These are phyloP conservation scores for Pluvialis apricaria DNA, from an alignment of 2,113 vertebrate genomes.

Conservation along the genomic window DNA sequence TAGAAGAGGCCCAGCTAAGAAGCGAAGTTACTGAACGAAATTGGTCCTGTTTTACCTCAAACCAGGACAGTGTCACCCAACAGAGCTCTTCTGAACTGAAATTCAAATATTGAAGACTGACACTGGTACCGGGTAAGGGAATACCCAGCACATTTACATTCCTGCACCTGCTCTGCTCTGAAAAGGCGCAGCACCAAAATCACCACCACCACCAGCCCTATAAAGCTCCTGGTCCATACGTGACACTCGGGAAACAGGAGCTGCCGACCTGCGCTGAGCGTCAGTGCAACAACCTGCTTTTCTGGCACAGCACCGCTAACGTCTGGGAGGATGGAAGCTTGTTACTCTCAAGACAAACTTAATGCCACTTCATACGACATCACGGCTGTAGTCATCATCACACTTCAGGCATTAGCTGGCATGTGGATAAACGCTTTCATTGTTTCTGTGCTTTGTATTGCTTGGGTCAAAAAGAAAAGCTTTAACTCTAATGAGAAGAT, in stretches of 20 bases:
- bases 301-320: neutral
- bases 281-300: neutral
- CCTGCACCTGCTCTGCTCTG: neutral
- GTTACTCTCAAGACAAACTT: neutral
- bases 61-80: neutral
- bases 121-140: neutral
- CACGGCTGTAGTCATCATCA: accelerated
- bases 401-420: neutral
- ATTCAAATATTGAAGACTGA: neutral
- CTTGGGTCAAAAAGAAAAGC: neutral
- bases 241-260: neutral
- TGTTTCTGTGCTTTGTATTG: neutral
- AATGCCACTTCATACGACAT: accelerated
- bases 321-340: neutral
- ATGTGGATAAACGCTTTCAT: neutral
- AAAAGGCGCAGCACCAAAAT: neutral
- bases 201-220: neutral
- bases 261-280: neutral
- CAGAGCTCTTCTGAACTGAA: neutral
- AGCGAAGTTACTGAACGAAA: too few relatives aligned
- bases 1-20: too few relatives aligned
- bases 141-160: conserved; percentile 32
- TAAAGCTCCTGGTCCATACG: neutral
- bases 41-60: too few relatives aligned
- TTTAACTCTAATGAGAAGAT: conserved; percentile 32